Percentiles rank a stretch among this genome's conserved stretches.
phyloP scores from a whole-genome alignment of 2,113 vertebrate genomes.

The Circaetus cinerascens region DNA sequence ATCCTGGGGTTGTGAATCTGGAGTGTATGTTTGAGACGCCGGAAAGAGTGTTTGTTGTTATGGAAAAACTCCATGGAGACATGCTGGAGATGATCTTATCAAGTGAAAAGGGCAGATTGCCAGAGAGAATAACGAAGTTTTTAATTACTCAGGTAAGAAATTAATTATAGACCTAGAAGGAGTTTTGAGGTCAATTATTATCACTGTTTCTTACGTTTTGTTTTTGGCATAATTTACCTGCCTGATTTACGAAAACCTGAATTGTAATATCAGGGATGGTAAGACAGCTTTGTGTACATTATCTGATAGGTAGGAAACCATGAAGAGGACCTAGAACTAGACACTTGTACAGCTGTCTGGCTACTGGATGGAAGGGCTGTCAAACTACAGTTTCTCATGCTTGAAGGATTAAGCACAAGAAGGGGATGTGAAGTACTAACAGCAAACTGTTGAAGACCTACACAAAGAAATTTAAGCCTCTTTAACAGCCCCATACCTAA shows the following conservation, averaged over 20 bases:
- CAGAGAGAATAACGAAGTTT: constrained; percentile 96
- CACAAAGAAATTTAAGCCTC: background rate
- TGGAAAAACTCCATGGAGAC: constrained; percentile 99
- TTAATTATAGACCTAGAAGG: constrained; percentile 36
- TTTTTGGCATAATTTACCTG: background rate
- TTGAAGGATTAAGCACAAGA: background rate
- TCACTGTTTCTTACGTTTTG: background rate
- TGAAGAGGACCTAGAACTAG: background rate
- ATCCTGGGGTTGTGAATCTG: constrained; percentile 95
- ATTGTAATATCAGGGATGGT: background rate
- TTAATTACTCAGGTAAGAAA: constrained; percentile 91
- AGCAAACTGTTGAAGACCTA: background rate
- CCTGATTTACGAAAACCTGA: background rate
- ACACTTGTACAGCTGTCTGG: background rate
- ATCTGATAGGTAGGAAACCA: background rate
- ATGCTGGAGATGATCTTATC: constrained; percentile 99
- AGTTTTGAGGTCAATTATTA: constrained; percentile 44
- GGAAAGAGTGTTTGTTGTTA: constrained; percentile 96
- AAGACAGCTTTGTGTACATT: background rate
- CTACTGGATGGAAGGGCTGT: background rate
- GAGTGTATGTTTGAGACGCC: constrained; percentile 99
- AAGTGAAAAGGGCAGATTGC: constrained; percentile 95
- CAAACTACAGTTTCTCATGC: background rate
- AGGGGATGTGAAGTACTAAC: background rate
- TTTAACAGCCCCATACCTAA: background rate